Conservation (phyloP, 64 coral and sea anemone species). For the Montipora capricornis region DNA sequence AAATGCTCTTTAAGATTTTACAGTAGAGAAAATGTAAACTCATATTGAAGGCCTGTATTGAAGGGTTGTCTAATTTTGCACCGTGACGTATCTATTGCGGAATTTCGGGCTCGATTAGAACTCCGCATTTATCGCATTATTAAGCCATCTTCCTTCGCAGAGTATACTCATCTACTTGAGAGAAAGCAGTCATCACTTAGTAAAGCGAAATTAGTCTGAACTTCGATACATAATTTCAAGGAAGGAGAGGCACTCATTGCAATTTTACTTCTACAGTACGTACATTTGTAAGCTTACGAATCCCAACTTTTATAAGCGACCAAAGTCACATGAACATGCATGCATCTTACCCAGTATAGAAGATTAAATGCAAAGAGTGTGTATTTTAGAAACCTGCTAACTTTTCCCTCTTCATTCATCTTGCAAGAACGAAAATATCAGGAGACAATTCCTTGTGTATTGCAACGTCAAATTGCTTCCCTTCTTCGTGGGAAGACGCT, state of each 20-base stretch:
- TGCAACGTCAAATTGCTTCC: background rate
- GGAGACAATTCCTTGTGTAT: background rate
- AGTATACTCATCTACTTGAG: background rate
- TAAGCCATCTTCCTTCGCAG: no score
- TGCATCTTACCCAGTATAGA: conserved; percentile 87
- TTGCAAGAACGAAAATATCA: conserved; percentile 2
- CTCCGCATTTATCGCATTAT: no score
- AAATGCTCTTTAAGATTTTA: no score
- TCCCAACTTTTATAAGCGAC: no score
- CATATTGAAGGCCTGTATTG: no score
- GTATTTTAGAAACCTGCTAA: conserved; percentile 85
- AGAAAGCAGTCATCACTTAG: background rate
- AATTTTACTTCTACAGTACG: no score
- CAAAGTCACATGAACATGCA: background rate
- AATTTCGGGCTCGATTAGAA: background rate
- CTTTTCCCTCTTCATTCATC: conserved; percentile 38
- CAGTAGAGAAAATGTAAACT: no score
- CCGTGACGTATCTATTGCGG: background rate
- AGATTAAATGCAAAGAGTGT: conserved; percentile 85
- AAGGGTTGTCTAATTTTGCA: background rate
- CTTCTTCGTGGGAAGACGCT: background rate
- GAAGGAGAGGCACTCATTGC: no score
- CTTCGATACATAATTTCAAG: no score
- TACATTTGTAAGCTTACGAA: no score
- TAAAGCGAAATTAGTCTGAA: background rate